phyloP scores from a whole-genome alignment of 2,888 invertebrate species.

The Lepidochitona cinerea region DNA sequence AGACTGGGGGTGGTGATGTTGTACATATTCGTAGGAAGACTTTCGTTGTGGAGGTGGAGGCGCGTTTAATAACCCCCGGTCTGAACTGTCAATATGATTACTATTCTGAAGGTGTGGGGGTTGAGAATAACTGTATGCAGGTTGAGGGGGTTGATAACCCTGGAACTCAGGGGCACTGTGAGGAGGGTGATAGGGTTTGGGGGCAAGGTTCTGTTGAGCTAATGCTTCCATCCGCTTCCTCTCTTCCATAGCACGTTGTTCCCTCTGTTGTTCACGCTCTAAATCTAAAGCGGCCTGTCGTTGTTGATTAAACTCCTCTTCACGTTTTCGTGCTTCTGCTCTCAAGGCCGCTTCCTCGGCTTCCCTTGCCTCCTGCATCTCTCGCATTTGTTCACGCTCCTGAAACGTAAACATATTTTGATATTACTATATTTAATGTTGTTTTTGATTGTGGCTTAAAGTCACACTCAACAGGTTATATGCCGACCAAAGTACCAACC shows the following conservation, averaged over 20 bases:
- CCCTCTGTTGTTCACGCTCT: slow-evolving; percentile 49
- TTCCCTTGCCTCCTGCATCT: slow-evolving; percentile 71
- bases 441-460: no score
- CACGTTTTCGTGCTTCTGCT: slow-evolving; percentile 71
- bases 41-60: slow-evolving; percentile 88
- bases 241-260: slow-evolving; percentile 51
- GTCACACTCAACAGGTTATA: no score
- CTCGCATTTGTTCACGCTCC: slow-evolving; percentile 62
- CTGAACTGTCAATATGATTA: neutral
- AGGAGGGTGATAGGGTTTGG: neutral
- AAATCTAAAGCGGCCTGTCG: slow-evolving; percentile 45
- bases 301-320: slow-evolving; percentile 58
- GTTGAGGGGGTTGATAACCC: slow-evolving; percentile 12
- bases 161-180: slow-evolving; percentile 19
- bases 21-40: slow-evolving; percentile 90
- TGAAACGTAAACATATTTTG: slow-evolving; percentile 33
- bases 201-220: slow-evolving; percentile 20
- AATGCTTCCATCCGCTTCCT: slow-evolving; percentile 46
- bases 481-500: no score
- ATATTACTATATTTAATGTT: no score
- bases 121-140: slow-evolving; percentile 33
- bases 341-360: slow-evolving; percentile 70
- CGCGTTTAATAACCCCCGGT: slow-evolving; percentile 16
- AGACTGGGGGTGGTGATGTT: slow-evolving; percentile 71
- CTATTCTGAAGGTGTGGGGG: slow-evolving; percentile 30